phyloP scores from a whole-genome alignment of 2,888 invertebrate genomes.

The Leptothorax acervorum region DNA sequence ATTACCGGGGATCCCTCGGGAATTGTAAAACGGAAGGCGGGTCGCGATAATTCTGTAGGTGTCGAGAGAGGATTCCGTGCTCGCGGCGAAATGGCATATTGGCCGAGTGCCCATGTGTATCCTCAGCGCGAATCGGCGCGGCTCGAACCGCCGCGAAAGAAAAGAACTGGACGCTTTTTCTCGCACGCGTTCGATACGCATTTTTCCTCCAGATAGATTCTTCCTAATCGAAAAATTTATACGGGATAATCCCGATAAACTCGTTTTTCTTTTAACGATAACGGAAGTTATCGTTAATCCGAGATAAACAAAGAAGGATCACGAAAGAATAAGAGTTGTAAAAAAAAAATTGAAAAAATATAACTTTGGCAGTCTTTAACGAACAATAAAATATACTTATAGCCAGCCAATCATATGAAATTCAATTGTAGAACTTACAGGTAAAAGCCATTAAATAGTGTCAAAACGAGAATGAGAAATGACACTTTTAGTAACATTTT shows the following conservation, averaged over 20 bases:
- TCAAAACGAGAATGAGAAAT: slow-evolving; percentile 71
- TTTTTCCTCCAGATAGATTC: background rate
- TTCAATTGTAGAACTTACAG: slow-evolving; percentile 22
- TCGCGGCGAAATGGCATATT: slow-evolving; percentile 67
- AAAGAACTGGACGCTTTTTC: slow-evolving; percentile 58
- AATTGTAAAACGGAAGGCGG: slow-evolving; percentile 70
- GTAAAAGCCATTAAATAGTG: slow-evolving; percentile 62
- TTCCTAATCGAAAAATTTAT: slow-evolving; percentile 3
- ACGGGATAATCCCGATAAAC: background rate
- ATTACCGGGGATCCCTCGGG: slow-evolving; percentile 67
- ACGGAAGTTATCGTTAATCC: background rate
- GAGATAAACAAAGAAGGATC: background rate
- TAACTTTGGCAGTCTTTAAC: background rate
- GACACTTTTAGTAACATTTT: slow-evolving; percentile 78
- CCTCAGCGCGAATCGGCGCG: slow-evolving; percentile 18
- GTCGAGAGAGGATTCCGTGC: slow-evolving; percentile 69
- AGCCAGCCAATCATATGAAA: background rate
- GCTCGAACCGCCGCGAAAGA: slow-evolving; percentile 61
- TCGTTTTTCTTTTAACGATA: background rate
- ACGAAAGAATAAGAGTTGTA: too few relatives aligned
- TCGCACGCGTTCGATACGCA: background rate
- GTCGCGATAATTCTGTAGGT: slow-evolving; percentile 73
- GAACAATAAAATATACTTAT: background rate
- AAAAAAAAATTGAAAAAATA: background rate
- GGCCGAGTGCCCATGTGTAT: slow-evolving; percentile 73